Percentiles rank a stretch among this genome's conserved stretches.
phyloP scores from a whole-genome alignment of 2,797 vertebrate genomes.

The Threskiornis aethiopicus region DNA sequence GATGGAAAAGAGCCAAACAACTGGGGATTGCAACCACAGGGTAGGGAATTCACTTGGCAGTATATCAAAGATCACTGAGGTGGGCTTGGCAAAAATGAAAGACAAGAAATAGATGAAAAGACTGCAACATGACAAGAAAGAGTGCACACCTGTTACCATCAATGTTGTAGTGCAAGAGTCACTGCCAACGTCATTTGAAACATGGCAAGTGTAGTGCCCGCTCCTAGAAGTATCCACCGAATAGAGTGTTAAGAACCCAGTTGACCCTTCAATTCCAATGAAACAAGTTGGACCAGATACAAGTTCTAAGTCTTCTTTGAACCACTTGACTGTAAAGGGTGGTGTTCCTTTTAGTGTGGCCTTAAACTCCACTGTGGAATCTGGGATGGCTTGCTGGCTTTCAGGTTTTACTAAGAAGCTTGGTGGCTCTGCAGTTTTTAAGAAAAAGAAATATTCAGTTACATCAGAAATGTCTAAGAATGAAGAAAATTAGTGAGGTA shows the following conservation, averaged over 20 bases:
- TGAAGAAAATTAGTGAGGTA: neutral
- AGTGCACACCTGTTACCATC: constrained; percentile 91
- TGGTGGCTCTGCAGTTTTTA: constrained; percentile 89
- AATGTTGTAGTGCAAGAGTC: constrained; percentile 88
- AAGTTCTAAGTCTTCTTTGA: constrained; percentile 93
- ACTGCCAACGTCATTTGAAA: constrained; percentile 96
- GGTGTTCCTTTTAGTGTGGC: constrained; percentile 91
- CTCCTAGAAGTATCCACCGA: constrained; percentile 86
- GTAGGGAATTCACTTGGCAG: neutral
- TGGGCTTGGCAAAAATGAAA: neutral
- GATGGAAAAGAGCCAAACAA: neutral
- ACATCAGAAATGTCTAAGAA: constrained; percentile 20
- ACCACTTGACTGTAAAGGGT: constrained; percentile 96
- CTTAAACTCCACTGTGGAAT: constrained; percentile 90
- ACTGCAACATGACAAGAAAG: constrained; percentile 41
- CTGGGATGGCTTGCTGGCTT: constrained; percentile 87
- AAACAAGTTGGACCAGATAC: constrained; percentile 90
- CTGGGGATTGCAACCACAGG: neutral
- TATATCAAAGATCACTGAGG: neutral
- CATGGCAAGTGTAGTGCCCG: constrained; percentile 92
- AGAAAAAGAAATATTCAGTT: constrained; percentile 68
- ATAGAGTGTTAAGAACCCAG: constrained; percentile 93
- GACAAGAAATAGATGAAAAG: constrained; percentile 22
- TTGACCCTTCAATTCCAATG: constrained; percentile 87
- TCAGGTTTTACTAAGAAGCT: constrained; percentile 89